Percentiles rank a stretch among this genome's conserved stretches.
These are phyloP conservation scores for Girardinichthys multiradiatus DNA, from an alignment of 2,113 vertebrate species.

Conservation along the genomic window DNA sequence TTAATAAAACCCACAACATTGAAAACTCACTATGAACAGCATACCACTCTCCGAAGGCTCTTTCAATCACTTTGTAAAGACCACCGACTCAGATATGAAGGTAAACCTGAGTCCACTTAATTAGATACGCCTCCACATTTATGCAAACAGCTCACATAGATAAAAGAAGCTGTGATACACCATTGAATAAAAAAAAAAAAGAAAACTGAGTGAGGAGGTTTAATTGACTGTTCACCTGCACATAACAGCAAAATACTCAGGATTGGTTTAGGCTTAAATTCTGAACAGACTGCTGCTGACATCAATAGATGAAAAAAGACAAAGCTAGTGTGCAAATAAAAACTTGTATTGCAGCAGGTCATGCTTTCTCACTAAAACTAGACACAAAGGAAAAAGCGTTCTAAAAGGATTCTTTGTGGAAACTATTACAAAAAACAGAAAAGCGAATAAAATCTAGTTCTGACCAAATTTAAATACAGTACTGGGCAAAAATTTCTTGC, in stretches of 20 bases:
- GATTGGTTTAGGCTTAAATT: neutral
- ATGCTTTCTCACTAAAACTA: neutral
- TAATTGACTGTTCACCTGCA: slow-evolving; percentile 13
- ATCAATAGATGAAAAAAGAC: slow-evolving; percentile 1
- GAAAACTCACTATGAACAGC: neutral
- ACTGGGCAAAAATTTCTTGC: too few relatives aligned
- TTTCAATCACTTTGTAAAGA: slow-evolving; percentile 17
- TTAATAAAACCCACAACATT: slow-evolving; percentile 12
- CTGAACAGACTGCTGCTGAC: slow-evolving; percentile 7
- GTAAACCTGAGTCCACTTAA: slow-evolving; percentile 42
- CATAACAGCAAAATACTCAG: neutral
- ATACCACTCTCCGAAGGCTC: slow-evolving; percentile 20
- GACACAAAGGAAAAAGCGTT: neutral
- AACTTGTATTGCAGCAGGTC: neutral
- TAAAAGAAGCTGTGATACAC: slow-evolving; percentile 56
- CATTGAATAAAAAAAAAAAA: slow-evolving; percentile 27
- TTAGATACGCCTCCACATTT: slow-evolving; percentile 53
- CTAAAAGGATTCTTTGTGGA: neutral
- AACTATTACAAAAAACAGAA: neutral
- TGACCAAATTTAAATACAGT: neutral
- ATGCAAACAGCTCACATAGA: slow-evolving; percentile 33
- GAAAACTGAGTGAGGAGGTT: slow-evolving; percentile 4
- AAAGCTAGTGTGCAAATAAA: neutral
- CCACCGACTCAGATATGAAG: slow-evolving; percentile 27
- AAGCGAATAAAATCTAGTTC: neutral